Conservation (phyloP, 1,140 invertebrate genomes). For the Nebria ingens region DNA sequence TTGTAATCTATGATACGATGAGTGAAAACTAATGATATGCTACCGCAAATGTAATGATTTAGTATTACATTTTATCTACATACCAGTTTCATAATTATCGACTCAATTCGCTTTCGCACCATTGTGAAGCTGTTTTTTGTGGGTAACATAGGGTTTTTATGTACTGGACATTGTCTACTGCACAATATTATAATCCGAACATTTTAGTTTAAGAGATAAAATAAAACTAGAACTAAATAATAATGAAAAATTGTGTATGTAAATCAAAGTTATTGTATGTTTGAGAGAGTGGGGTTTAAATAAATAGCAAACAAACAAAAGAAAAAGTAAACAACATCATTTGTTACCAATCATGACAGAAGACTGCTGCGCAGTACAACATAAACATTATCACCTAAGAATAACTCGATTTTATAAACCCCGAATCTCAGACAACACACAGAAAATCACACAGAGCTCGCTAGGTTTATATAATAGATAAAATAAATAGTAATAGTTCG, state of each 20-base stretch:
- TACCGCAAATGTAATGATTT: not conserved
- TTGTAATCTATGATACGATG: too few relatives aligned
- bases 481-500: too few relatives aligned
- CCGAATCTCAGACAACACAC: too few relatives aligned
- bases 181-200: slow-evolving; percentile 12
- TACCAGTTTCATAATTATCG: slow-evolving; percentile 24
- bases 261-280: not conserved
- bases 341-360: slow-evolving; percentile 5
- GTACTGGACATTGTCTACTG: not conserved
- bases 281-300: too few relatives aligned
- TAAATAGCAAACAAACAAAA: not conserved
- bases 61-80: slow-evolving; percentile 14
- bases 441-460: not conserved
- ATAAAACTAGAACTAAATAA: too few relatives aligned
- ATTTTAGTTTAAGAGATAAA: too few relatives aligned
- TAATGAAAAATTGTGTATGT: not conserved
- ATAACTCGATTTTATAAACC: too few relatives aligned
- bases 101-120: slow-evolving; percentile 24
- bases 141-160: slow-evolving; percentile 8
- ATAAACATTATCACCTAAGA: slow-evolving; percentile 1
- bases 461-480: too few relatives aligned
- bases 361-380: slow-evolving; percentile 7
- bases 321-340: not conserved
- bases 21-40: not conserved
- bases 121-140: slow-evolving; percentile 11